Evolutionary conservation across 1,140 invertebrate species (phyloP), one percentile per base, ranked within the genome.

Genomic region (Uloborus diversus): DNA sequence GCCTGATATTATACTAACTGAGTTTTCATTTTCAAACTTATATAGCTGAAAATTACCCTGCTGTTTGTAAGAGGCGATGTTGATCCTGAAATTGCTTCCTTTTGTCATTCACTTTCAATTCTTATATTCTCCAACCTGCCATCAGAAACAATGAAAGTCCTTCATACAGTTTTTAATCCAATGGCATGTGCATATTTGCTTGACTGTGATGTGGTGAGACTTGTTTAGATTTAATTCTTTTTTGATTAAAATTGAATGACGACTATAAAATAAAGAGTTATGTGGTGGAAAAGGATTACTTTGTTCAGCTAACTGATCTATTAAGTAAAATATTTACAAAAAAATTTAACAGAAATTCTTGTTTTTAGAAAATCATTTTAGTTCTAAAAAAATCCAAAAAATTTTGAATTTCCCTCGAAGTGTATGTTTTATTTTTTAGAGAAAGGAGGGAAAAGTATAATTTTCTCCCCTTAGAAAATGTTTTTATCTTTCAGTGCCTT

Each of bases 141-240:
- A 3, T 64, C 59, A 47, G 53, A 0, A 33, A 14, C 20, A n/a
- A 7, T 65, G 14, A n/a, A 65, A 33, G 14, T 23, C 14, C 20
- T 76, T 32, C 51, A 28, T n/a, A 27, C n/a, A n/a, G 11, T 23
- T 25, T 17, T 65, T 13, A 20, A 65, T 35, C 23, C 28, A 64
- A 25, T 28, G 9, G 59, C 71, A 25, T 64, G 59, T 14, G 27
- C 61, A 11, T 76, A 76, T 25, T 30, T 76, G 17, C 35, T 76
- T 32, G 71, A 76, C 20, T 64, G 71, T 65, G 61, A 76, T 27
- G 37, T 64, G 14, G 71, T 76, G 47, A 73, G 37, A 20, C 13
- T 20, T 47, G 2, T 27, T 25, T 47, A 4, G n/a, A 65, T 25
- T 49, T 11, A 42, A 42, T 17, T 17, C 37, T 42, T 9, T 13